These are phyloP conservation scores for Thaumetopoea pityocampa DNA, from an alignment of 1,140 invertebrate genomes.

Conservation along the genomic window DNA sequence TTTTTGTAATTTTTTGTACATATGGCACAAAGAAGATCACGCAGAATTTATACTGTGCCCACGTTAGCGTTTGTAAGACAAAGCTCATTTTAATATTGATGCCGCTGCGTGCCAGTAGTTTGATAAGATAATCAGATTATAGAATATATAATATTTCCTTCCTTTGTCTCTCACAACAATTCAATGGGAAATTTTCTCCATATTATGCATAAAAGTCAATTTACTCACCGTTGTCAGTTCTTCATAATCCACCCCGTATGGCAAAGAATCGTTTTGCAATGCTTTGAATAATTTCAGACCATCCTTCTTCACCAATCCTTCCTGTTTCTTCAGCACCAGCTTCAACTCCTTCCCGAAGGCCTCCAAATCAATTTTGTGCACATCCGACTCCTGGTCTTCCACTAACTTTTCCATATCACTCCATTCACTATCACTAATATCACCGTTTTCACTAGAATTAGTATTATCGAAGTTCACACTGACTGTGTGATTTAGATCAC, in stretches of 20 bases:
- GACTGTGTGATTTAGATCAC: conserved; percentile 61
- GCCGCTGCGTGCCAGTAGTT: no score
- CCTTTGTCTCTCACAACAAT: no score
- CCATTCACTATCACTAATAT: conserved; percentile 46
- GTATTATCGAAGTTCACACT: conserved; percentile 47
- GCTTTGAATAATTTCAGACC: conserved; percentile 87
- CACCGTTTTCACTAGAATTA: conserved; percentile 59
- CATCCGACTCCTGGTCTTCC: conserved; percentile 68
- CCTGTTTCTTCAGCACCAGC: conserved; percentile 83
- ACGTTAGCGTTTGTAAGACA: no score
- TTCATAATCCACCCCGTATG: conserved; percentile 85
- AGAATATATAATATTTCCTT: no score
- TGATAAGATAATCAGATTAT: no score
- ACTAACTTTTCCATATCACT: conserved; percentile 68
- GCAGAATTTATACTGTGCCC: no score
- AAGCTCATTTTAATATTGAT: no score
- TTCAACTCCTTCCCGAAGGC: conserved; percentile 86
- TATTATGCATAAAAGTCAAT: background rate
- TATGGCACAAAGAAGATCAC: no score
- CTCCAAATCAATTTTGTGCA: conserved; percentile 83
- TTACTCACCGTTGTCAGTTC: conserved; percentile 81
- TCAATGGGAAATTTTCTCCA: background rate
- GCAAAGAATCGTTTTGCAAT: conserved; percentile 80
- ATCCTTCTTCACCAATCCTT: conserved; percentile 82
- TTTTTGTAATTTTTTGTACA: no score